Evolutionary conservation across 2,113 vertebrate species (phyloP).

Genomic region (Platycercus adscitus): DNA sequence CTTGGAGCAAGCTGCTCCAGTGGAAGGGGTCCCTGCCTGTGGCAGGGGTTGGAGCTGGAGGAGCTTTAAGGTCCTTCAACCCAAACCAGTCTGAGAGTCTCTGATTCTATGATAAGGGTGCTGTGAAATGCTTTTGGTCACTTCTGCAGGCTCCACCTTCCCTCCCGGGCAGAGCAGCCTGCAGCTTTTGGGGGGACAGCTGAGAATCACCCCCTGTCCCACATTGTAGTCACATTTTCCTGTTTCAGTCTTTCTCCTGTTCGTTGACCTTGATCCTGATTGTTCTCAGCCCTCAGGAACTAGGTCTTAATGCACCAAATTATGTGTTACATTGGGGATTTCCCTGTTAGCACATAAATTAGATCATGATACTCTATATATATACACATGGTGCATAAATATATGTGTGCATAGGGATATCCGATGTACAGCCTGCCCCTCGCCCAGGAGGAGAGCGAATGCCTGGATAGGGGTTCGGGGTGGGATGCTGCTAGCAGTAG

Average conservation of each 20-base stretch:
- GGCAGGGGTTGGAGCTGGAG: not conserved
- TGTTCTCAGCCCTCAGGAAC: not conserved
- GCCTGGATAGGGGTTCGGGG: not conserved
- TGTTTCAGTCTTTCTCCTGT: not conserved
- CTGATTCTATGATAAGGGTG: not conserved
- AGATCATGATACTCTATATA: not conserved
- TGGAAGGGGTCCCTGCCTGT: not conserved
- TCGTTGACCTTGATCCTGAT: not conserved
- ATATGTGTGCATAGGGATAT: not conserved
- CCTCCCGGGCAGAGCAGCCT: not conserved
- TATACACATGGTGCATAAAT: too few relatives aligned
- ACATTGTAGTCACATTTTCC: not conserved
- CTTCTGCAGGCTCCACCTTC: not conserved
- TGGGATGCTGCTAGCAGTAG: not conserved
- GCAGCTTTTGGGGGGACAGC: not conserved
- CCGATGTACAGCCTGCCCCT: rapidly evolving
- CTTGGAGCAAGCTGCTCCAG: not conserved
- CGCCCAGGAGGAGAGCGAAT: not conserved
- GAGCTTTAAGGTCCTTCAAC: not conserved
- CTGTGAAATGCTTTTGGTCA: not conserved
- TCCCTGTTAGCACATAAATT: conserved; percentile 6
- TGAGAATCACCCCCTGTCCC: not conserved
- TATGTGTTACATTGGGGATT: conserved; percentile 32
- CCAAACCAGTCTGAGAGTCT: not conserved
- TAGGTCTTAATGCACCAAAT: conserved; percentile 52